These are phyloP conservation scores for Plemyria rubiginata DNA, from an alignment of 2,888 invertebrate genomes.

Conservation along the genomic window DNA sequence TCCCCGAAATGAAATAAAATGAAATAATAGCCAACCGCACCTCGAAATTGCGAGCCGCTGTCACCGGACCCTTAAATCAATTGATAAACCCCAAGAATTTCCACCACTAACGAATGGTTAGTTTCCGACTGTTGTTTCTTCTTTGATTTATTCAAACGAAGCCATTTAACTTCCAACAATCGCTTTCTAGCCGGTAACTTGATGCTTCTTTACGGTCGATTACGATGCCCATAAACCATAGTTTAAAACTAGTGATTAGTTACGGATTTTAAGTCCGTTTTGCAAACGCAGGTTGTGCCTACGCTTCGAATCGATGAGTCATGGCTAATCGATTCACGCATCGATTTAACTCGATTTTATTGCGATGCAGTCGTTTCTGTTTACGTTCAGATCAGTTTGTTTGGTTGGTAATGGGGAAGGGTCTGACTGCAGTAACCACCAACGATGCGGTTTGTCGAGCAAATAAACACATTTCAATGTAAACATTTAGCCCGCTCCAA, in stretches of 20 bases:
- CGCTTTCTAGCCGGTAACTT: conserved; percentile 37
- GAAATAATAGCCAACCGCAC: too few relatives aligned
- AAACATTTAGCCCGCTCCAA: conserved; percentile 29
- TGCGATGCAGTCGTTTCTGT: conserved; percentile 48
- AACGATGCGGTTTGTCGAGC: conserved; percentile 45
- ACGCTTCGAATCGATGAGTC: conserved; percentile 62
- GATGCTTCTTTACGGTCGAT: conserved; percentile 50
- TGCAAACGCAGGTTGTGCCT: conserved; percentile 59
- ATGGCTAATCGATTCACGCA: conserved; percentile 61
- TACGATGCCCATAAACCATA: conserved; percentile 50
- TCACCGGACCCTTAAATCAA: too few relatives aligned
- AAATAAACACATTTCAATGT: conserved; percentile 46
- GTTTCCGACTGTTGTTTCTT: background rate
- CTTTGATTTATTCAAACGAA: conserved; percentile 16
- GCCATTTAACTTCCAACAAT: conserved; percentile 29
- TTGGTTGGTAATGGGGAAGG: conserved; percentile 46
- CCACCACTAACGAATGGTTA: background rate
- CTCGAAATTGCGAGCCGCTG: too few relatives aligned
- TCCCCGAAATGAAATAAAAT: too few relatives aligned
- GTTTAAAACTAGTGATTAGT: conserved; percentile 64
- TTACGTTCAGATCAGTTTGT: conserved; percentile 57
- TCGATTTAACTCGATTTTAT: conserved; percentile 58
- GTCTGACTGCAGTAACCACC: conserved; percentile 53
- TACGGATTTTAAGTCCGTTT: conserved; percentile 62
- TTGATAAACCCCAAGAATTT: background rate